Conservation (phyloP, 2,888 invertebrate genomes). For the Phrixothrix hirtus region DNA sequence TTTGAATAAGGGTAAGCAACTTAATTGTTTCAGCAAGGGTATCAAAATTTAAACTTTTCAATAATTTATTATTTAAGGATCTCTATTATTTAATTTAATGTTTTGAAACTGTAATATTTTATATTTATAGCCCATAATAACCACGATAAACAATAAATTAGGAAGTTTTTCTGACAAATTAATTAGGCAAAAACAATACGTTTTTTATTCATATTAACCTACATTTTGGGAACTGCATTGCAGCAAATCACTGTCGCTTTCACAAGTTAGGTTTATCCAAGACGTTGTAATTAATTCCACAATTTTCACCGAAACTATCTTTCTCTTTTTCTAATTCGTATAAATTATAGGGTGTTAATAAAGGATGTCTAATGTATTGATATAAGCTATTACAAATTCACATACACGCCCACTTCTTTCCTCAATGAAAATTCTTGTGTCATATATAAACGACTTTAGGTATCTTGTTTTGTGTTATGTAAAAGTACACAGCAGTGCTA, state of each 20-base stretch:
- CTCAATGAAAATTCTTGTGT: conserved; percentile 17
- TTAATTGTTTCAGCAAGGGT: no score
- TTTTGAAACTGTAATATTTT: no score
- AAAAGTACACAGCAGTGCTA: conserved; percentile 6
- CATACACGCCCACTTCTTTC: conserved; percentile 12
- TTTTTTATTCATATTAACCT: background rate
- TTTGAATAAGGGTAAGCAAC: no score
- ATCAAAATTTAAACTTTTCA: no score
- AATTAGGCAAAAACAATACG: no score
- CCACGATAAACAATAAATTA: no score
- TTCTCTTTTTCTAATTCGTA: background rate
- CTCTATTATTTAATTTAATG: no score
- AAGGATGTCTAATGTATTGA: background rate
- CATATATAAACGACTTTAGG: conserved; percentile 18
- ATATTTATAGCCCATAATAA: no score
- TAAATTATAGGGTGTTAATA: background rate
- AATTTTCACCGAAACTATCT: conserved; percentile 1
- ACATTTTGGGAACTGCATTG: conserved; percentile 16
- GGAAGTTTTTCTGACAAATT: no score
- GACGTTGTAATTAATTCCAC: conserved; percentile 16
- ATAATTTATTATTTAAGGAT: no score
- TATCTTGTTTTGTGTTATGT: conserved; percentile 14
- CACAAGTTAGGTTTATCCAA: conserved; percentile 15
- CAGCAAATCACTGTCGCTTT: conserved; percentile 23
- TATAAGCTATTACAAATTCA: conserved; percentile 7